Evolutionary conservation across 2,888 invertebrate species (phyloP), one percentile per base, ranked within the genome.

Genomic region (Mylabris sibirica): DNA sequence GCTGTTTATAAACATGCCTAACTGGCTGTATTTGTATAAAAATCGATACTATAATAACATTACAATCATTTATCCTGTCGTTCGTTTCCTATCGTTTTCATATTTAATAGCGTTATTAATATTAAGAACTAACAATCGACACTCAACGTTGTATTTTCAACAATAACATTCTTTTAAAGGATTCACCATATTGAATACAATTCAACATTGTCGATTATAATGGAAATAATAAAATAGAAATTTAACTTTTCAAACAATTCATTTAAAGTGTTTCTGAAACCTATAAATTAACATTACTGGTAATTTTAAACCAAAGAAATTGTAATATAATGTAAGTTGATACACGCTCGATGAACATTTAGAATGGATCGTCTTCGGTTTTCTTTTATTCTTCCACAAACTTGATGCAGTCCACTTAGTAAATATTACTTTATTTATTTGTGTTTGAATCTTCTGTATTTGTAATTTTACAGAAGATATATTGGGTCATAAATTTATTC

Each of bases 31-130:
- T 41, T 24, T 61, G 26, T 26, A 35, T 61, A 61, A 41, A 61
- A 61, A 61, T 61, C 61, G 35, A 61, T 61, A 61, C 22, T 53
- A 14, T 61, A 61, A 60, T 8, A 24, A 61, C 41, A 61, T 61
- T 61, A 61, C 35, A 61, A 41, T 61, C 38, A 61, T 61, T 41
- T 61, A 61, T 41, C 35, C 38, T 61, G 61, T 41, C 22, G 61
- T 20, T 61, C 38, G 35, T 61, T 61, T 41, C 61, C 41, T 41
- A 61, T 61, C 17, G 61, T 61, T 61, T 41, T 61, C 60, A 61
- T 61, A 61, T 61, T 61, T 61, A 61, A 61, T 61, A 35, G 41
- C 61, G 11, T 61, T 61, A 61, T 61, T 41, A 41, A 61, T 38
- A 61, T 61, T 38, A 61, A 24, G 61, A 35, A 61, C 14, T 17